These are phyloP conservation scores for Falco cherrug DNA, from an alignment of 2,797 vertebrate genomes.

Conservation along the genomic window DNA sequence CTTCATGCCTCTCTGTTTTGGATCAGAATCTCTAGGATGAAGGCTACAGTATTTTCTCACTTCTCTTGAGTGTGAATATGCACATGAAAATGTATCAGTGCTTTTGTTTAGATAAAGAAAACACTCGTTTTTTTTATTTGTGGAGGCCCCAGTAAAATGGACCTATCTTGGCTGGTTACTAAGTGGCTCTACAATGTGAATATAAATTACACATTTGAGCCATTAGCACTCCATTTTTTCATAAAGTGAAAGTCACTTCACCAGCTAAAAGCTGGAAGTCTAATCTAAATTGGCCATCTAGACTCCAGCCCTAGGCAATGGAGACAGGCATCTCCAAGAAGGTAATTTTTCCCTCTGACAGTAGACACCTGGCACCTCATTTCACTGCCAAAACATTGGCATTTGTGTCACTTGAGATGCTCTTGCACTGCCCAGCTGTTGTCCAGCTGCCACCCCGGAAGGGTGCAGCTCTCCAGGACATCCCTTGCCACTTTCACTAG, in stretches of 20 bases:
- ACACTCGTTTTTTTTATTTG: background rate
- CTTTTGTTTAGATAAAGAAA: background rate
- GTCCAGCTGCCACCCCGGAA: background rate
- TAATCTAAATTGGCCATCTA: background rate
- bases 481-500: background rate
- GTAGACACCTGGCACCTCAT: background rate
- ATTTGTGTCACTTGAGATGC: background rate
- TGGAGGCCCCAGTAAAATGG: background rate
- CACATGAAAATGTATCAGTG: background rate
- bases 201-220: background rate
- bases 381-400: background rate
- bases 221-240: constrained; percentile 18
- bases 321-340: background rate
- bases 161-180: background rate
- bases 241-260: background rate
- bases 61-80: background rate
- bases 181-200: background rate
- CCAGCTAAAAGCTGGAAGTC: constrained; percentile 5
- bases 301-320: accelerated
- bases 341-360: background rate
- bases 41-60: background rate
- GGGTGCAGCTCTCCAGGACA: background rate
- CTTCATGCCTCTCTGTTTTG: background rate
- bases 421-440: background rate
- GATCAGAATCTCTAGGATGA: background rate